Evolutionary conservation across 2,888 invertebrate genomes (phyloP).

Genomic region (Cephus runcator): DNA sequence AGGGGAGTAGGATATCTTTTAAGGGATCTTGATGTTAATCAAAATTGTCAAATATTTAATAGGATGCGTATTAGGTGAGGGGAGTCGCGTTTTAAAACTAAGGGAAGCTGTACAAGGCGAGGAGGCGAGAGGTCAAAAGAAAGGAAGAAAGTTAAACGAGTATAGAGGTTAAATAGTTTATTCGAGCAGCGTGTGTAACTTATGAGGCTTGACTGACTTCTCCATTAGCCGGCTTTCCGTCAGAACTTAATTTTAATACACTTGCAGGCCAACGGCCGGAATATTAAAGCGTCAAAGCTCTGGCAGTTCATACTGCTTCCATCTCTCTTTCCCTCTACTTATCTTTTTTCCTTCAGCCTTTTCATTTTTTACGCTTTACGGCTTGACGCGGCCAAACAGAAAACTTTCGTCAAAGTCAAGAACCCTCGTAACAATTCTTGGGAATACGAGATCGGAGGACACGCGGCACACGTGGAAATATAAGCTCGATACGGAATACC

Average conservation of each 20-base stretch:
- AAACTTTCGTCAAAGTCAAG: not conserved
- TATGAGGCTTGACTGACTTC: constrained; percentile 54
- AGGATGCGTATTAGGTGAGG: not conserved
- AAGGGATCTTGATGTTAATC: constrained; percentile 22
- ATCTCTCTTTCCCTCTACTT: constrained; percentile 19
- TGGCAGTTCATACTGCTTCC: not conserved
- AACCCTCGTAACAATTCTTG: not conserved
- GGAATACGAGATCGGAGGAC: not conserved
- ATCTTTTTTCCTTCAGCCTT: constrained; percentile 1
- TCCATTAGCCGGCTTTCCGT: constrained; percentile 48
- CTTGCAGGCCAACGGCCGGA: constrained; percentile 23
- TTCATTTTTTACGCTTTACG: constrained; percentile 15
- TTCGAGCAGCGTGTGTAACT: constrained; percentile 42
- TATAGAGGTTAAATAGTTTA: constrained; percentile 37
- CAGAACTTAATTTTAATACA: constrained; percentile 52
- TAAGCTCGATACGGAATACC: too few relatives aligned
- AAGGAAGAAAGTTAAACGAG: constrained; percentile 35
- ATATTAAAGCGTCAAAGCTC: constrained; percentile 11
- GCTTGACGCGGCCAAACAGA: not conserved
- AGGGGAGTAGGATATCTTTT: constrained; percentile 21
- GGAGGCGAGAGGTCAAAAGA: not conserved
- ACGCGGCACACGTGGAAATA: not conserved
- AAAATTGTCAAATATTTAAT: not conserved
- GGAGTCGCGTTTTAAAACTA: not conserved
- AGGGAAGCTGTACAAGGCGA: constrained; percentile 3